These are phyloP conservation scores for Lateolabrax maculatus DNA, from an alignment of 2,797 vertebrate genomes.

Conservation along the genomic window DNA sequence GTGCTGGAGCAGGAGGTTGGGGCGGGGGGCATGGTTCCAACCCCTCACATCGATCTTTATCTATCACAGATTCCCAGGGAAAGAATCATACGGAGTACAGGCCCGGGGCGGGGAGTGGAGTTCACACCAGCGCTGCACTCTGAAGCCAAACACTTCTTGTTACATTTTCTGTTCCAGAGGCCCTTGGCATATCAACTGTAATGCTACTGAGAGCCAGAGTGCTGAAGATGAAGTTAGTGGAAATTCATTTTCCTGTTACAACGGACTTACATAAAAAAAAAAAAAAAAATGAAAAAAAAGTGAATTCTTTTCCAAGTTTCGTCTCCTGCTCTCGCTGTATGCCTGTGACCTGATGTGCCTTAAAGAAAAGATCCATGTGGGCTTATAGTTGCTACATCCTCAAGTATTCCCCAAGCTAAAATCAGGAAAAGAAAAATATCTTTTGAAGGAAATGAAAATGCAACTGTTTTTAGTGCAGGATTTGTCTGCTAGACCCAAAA, in stretches of 20 bases:
- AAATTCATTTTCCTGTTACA: slow-evolving; percentile 48
- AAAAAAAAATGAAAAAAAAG: background rate
- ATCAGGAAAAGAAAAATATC: slow-evolving; percentile 12
- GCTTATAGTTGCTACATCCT: slow-evolving; percentile 27
- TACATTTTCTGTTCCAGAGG: slow-evolving; percentile 54
- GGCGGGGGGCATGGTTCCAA: slow-evolving; percentile 30
- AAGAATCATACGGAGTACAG: slow-evolving; percentile 40
- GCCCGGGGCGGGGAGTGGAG: slow-evolving; percentile 42
- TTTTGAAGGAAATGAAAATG: slow-evolving; percentile 37
- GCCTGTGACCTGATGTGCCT: slow-evolving; percentile 52
- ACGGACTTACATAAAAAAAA: slow-evolving; percentile 20
- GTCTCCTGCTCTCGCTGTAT: slow-evolving; percentile 27
- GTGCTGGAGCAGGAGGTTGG: slow-evolving; percentile 31
- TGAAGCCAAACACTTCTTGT: slow-evolving; percentile 60
- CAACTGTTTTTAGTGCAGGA: background rate
- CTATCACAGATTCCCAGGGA: slow-evolving; percentile 72
- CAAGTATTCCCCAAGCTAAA: slow-evolving; percentile 30
- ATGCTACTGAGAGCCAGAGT: slow-evolving; percentile 46
- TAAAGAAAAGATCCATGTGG: slow-evolving; percentile 30
- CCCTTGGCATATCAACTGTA: slow-evolving; percentile 60
- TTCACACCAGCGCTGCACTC: slow-evolving; percentile 62
- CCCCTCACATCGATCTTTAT: slow-evolving; percentile 76
- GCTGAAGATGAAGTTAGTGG: slow-evolving; percentile 57
- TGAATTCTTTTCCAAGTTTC: slow-evolving; percentile 38
- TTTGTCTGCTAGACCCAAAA: slow-evolving; percentile 1